Percentiles rank a stretch among this genome's conserved stretches.
phyloP scores from a whole-genome alignment of 30 jellyfish, hydroid and myxozoan species.

The Hydractinia echinata region DNA sequence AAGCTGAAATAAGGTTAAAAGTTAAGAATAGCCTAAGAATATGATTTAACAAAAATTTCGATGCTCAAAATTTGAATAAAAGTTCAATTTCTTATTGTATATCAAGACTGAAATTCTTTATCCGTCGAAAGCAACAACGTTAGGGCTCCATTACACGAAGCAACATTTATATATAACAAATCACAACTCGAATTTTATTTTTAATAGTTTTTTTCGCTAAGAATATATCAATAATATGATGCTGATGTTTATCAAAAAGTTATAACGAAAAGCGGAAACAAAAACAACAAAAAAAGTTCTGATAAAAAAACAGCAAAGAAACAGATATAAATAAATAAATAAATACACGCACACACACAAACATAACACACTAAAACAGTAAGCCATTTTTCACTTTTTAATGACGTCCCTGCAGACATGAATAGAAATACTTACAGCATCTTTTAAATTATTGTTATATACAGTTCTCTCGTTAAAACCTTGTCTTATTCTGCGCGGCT shows the following conservation, averaged over 20 bases:
- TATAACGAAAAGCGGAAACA: neutral
- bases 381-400: neutral
- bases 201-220: neutral
- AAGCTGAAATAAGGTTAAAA: too few species aligned
- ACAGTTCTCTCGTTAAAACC: neutral
- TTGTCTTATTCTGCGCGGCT: slow-evolving; percentile 10
- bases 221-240: neutral
- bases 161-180: too few species aligned
- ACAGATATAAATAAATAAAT: neutral
- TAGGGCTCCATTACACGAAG: too few species aligned
- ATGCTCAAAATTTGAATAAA: too few species aligned
- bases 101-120: too few species aligned
- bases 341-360: neutral
- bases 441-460: neutral
- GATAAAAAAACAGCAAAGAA: too few species aligned
- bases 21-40: too few species aligned
- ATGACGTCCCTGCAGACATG: neutral
- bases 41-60: too few species aligned
- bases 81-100: too few species aligned
- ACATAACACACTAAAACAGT: neutral
- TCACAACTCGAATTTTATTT: neutral
- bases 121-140: too few species aligned
- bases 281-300: neutral
- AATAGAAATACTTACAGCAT: neutral
- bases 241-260: neutral